These are phyloP conservation scores for Mus minutoides DNA, from an alignment of 2,797 vertebrate genomes.

Conservation along the genomic window DNA sequence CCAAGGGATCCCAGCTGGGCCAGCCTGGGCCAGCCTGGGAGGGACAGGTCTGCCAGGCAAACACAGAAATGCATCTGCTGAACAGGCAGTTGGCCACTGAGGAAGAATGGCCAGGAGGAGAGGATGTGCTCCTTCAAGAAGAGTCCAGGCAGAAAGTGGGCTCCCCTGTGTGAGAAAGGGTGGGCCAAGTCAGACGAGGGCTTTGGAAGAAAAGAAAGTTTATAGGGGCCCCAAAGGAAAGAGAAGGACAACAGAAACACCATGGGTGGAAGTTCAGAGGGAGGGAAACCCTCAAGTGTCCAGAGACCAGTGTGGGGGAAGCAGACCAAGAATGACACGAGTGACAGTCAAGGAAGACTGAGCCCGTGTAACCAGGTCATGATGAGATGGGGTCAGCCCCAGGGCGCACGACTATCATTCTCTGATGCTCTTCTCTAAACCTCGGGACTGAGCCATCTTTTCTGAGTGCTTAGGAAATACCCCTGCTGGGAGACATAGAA, in stretches of 20 bases:
- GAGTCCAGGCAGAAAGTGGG: background rate
- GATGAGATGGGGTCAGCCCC: rapidly evolving
- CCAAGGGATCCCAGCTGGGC: background rate
- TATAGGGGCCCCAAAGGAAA: too few relatives aligned
- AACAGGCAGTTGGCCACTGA: background rate
- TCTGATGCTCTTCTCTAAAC: background rate
- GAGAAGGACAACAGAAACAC: background rate
- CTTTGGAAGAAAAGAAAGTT: background rate
- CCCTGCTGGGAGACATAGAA: background rate
- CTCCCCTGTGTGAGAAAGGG: background rate
- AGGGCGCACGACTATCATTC: background rate
- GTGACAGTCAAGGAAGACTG: background rate
- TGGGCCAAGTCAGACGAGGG: background rate
- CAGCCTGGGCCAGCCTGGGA: background rate
- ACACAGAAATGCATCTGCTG: background rate
- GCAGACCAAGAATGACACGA: background rate
- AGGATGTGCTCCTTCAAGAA: background rate
- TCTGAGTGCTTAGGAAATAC: background rate
- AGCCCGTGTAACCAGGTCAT: background rate
- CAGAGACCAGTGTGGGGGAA: background rate
- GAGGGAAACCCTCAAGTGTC: rapidly evolving
- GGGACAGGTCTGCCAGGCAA: background rate
- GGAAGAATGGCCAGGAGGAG: background rate
- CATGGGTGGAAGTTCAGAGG: background rate
- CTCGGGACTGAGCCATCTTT: background rate